These are phyloP conservation scores for Microcebus ravelobensis DNA, from an alignment of 2,113 vertebrate genomes.

Conservation along the genomic window DNA sequence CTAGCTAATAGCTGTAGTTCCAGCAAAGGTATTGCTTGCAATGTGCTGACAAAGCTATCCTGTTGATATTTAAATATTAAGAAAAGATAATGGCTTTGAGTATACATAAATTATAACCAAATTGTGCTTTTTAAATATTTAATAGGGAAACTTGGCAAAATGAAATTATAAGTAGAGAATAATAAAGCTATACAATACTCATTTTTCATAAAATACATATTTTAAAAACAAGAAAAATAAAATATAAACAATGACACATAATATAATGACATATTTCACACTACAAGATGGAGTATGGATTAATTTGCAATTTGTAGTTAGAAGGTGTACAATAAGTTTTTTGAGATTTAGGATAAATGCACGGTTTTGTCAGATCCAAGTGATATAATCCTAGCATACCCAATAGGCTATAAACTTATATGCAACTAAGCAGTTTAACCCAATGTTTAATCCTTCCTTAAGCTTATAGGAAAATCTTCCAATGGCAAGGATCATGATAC, in stretches of 20 bases:
- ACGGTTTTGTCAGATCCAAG: background rate
- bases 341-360: background rate
- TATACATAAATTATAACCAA: background rate
- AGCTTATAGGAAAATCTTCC: slow-evolving; percentile 1
- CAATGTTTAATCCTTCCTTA: background rate
- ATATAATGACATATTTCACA: background rate
- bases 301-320: background rate
- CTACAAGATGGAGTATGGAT: background rate
- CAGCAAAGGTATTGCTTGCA: background rate
- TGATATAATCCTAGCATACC: background rate
- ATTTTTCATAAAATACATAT: background rate
- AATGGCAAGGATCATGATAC: background rate
- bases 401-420: slow-evolving; percentile 2
- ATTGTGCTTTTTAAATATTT: background rate
- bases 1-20: background rate
- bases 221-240: background rate
- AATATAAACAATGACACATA: background rate
- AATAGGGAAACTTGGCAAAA: background rate
- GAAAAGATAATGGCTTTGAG: background rate
- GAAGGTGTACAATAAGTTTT: background rate
- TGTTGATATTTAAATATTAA: slow-evolving; percentile 20
- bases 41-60: background rate
- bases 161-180: background rate
- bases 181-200: slow-evolving; percentile 5
- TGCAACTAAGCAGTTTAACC: background rate